Percentiles rank a stretch among this genome's conserved stretches.
Conservation (phyloP, 2,888 invertebrate genomes). For the Camponotus fellah region DNA sequence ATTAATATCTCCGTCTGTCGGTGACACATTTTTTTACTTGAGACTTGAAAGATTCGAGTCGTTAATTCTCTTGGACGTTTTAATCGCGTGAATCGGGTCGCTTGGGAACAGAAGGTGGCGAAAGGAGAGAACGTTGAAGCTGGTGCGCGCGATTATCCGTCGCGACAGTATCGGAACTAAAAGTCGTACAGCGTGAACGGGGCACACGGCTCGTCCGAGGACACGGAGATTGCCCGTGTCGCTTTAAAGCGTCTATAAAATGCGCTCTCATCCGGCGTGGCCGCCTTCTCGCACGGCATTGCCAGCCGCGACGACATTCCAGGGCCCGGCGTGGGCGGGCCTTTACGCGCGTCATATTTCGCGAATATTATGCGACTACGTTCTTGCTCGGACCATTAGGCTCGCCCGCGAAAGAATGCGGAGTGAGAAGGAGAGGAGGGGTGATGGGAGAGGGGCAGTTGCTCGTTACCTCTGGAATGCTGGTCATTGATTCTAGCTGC, state of each 20-base stretch:
- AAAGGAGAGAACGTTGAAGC: neutral
- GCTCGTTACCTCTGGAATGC: conserved; percentile 71
- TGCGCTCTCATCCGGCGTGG: conserved; percentile 52
- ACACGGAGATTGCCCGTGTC: conserved; percentile 30
- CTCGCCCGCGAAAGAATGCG: conserved; percentile 63
- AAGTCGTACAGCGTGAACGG: conserved; percentile 26
- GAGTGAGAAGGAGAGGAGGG: neutral
- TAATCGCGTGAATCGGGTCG: conserved; percentile 32
- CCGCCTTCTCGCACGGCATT: conserved; percentile 29
- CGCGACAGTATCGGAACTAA: conserved; percentile 35
- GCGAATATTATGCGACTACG: conserved; percentile 71
- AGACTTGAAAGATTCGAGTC: neutral
- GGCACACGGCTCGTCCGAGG: neutral
- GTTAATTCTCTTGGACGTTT: conserved; percentile 10
- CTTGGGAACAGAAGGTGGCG: conserved; percentile 31
- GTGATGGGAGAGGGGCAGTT: conserved; percentile 48
- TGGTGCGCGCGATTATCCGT: conserved; percentile 19
- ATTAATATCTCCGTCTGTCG: neutral
- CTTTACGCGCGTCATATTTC: conserved; percentile 62
- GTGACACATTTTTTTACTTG: neutral
- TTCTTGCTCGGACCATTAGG: conserved; percentile 62
- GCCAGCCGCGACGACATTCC: conserved; percentile 64
- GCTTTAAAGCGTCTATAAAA: conserved; percentile 50
- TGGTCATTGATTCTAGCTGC: conserved; percentile 65
- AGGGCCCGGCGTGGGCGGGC: conserved; percentile 60